These are phyloP conservation scores for Phortica variegata DNA, from an alignment of 1,140 invertebrate genomes.

Conservation along the genomic window DNA sequence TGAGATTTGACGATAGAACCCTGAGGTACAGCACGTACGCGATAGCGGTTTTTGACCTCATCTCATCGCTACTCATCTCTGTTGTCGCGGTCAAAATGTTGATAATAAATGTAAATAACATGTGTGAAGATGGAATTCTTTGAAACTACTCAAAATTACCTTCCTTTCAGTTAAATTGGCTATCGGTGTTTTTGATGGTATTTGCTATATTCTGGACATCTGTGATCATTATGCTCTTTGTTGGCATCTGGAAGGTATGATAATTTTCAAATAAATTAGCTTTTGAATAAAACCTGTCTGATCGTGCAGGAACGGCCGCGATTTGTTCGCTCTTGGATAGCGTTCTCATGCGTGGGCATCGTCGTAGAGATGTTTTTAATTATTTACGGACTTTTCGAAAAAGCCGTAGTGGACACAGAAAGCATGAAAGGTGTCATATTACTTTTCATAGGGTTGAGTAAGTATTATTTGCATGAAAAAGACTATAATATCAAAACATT, in stretches of 20 bases:
- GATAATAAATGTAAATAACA: slow-evolving; percentile 20
- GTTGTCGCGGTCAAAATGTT: slow-evolving; percentile 10
- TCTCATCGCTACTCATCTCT: slow-evolving; percentile 20
- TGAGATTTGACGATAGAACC: no score
- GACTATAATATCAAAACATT: neutral
- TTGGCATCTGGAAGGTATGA: slow-evolving; percentile 30
- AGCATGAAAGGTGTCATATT: slow-evolving; percentile 16
- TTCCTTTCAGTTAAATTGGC: slow-evolving; percentile 25
- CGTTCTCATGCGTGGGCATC: slow-evolving; percentile 29
- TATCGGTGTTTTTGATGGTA: slow-evolving; percentile 22
- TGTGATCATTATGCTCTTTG: slow-evolving; percentile 24
- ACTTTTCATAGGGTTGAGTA: slow-evolving; percentile 17
- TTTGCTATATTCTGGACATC: slow-evolving; percentile 33
- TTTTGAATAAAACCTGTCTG: neutral
- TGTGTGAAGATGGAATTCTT: no score
- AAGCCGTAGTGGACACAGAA: slow-evolving; percentile 14
- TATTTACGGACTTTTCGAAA: slow-evolving; percentile 20
- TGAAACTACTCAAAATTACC: neutral
- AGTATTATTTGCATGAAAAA: no score
- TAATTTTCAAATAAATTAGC: no score
- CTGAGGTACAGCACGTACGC: slow-evolving; percentile 21
- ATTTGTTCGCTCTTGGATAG: slow-evolving; percentile 26
- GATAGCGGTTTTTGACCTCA: slow-evolving; percentile 28
- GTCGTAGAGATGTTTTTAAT: slow-evolving; percentile 20
- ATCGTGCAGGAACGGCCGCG: slow-evolving; percentile 13